These are phyloP conservation scores for Heterocephalus glaber DNA, from an alignment of 2,113 vertebrate genomes.

Conservation along the genomic window DNA sequence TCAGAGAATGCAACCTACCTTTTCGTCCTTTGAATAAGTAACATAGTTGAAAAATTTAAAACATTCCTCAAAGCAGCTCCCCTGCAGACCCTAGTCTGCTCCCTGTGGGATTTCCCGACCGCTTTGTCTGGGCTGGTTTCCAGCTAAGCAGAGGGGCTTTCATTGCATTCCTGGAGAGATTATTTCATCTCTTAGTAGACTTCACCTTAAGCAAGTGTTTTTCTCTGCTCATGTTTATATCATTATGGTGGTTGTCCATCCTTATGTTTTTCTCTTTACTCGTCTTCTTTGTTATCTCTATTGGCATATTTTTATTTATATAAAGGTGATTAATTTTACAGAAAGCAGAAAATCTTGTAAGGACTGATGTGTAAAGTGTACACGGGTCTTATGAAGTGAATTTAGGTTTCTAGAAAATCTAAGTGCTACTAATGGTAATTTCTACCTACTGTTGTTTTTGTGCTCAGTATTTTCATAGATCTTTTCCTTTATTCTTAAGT, in stretches of 20 bases:
- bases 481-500: background rate
- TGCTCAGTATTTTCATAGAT: background rate
- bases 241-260: background rate
- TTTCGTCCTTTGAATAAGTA: slow-evolving; percentile 56
- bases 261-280: background rate
- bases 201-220: slow-evolving; percentile 22
- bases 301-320: background rate
- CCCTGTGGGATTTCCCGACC: background rate
- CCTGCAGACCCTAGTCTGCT: background rate
- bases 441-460: background rate
- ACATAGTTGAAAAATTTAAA: slow-evolving; percentile 54
- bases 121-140: slow-evolving; percentile 61
- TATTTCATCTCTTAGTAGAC: slow-evolving; percentile 37
- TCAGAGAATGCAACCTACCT: background rate
- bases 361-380: background rate
- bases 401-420: background rate
- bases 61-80: slow-evolving; percentile 36
- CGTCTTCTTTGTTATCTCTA: background rate
- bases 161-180: slow-evolving; percentile 50
- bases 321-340: background rate
- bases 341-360: background rate
- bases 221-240: background rate
- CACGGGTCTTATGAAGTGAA: background rate
- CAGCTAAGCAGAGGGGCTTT: slow-evolving; percentile 21
- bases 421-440: background rate